Evolutionary conservation across 2,888 invertebrate species (phyloP).

Genomic region (Smittia aterrima): DNA sequence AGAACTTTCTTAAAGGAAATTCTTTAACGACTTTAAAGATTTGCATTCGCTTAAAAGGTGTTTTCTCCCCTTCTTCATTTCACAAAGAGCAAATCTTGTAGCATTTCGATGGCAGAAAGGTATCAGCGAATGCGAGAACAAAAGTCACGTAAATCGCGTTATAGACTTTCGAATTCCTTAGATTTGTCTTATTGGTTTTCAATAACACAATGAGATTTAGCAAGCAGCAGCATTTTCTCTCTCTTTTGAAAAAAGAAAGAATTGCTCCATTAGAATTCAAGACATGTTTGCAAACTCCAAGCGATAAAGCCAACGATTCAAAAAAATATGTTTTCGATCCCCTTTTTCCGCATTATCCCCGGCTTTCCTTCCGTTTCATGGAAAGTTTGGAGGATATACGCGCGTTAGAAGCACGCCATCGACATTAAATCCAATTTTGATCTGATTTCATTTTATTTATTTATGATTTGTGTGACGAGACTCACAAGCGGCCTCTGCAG

Average conservation of each 20-base stretch:
- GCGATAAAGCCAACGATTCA: slow-evolving; percentile 40
- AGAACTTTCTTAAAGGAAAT: neutral
- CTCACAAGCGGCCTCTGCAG: neutral
- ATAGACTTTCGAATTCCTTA: slow-evolving; percentile 40
- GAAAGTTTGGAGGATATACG: neutral
- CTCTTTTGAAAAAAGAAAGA: neutral
- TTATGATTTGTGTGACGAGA: slow-evolving; percentile 37
- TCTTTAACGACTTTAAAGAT: neutral
- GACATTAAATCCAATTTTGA: slow-evolving; percentile 40
- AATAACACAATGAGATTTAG: slow-evolving; percentile 37
- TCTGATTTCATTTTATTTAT: slow-evolving; percentile 42
- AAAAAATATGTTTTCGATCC: slow-evolving; percentile 15
- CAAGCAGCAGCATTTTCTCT: neutral
- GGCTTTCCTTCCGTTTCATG: neutral
- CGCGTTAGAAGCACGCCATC: slow-evolving; percentile 26
- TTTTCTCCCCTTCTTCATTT: neutral
- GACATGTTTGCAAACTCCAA: slow-evolving; percentile 38
- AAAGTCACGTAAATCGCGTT: slow-evolving; percentile 41
- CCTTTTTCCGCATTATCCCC: slow-evolving; percentile 4
- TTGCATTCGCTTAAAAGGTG: slow-evolving; percentile 2
- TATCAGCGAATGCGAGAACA: slow-evolving; percentile 11
- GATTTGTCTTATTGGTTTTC: slow-evolving; percentile 41
- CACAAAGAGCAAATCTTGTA: neutral
- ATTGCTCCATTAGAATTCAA: slow-evolving; percentile 36
- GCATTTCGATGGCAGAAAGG: neutral